phyloP scores from a whole-genome alignment of 2,888 invertebrate species.

The Chironomus tentans region DNA sequence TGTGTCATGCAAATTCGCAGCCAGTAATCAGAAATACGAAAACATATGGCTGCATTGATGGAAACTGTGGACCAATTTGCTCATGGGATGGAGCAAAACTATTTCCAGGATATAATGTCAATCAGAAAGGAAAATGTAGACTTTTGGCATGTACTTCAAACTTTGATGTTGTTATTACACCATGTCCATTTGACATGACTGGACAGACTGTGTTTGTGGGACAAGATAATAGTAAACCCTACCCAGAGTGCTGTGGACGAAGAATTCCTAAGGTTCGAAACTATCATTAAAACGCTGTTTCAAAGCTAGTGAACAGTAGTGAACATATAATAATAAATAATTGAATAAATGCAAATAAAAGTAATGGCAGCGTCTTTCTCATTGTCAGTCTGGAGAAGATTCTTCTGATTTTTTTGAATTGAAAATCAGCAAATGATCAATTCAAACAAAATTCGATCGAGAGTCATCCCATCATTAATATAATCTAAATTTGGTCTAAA shows the following conservation, averaged over 20 bases:
- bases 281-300: background rate
- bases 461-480: too few species aligned
- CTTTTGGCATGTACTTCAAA: background rate
- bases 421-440: too few species aligned
- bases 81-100: background rate
- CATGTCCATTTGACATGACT: background rate
- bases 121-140: background rate
- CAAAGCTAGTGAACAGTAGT: too few species aligned
- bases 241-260: background rate
- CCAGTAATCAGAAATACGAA: background rate
- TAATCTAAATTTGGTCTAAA: too few species aligned
- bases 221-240: background rate
- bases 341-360: too few species aligned
- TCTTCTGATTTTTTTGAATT: too few species aligned
- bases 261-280: background rate
- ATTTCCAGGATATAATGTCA: background rate
- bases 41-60: background rate
- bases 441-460: too few species aligned
- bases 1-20: background rate
- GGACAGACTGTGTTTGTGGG: background rate
- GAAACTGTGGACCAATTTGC: background rate
- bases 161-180: background rate
- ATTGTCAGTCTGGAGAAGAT: too few species aligned
- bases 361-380: too few species aligned
- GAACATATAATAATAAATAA: too few species aligned